These are phyloP conservation scores for Morbakka virulenta DNA, from an alignment of 30 jellyfish, hydroid and myxozoan species.

Conservation along the genomic window DNA sequence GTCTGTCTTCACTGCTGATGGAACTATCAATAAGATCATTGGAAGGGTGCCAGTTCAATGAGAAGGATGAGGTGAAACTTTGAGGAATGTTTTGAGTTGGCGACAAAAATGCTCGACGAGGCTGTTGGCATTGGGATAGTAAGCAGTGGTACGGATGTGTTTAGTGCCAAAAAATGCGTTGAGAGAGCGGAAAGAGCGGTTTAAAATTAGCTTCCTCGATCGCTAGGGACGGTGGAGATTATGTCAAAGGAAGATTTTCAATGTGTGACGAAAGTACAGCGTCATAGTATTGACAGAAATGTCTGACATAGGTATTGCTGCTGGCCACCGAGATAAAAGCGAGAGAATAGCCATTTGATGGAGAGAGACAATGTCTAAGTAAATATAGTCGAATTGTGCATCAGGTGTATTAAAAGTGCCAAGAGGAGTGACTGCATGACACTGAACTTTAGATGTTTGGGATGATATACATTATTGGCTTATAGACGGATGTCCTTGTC, in stretches of 20 bases:
- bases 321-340: conserved; percentile 45
- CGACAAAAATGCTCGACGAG: conserved; percentile 40
- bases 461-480: too few species aligned
- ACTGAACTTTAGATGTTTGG: too few species aligned
- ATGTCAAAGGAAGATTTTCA: conserved; percentile 28
- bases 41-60: too few species aligned
- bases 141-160: conserved; percentile 28
- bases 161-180: not conserved
- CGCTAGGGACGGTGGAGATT: conserved; percentile 22
- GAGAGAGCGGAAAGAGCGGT: not conserved
- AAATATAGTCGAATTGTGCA: conserved; percentile 18
- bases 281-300: conserved; percentile 25
- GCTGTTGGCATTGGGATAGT: conserved; percentile 56
- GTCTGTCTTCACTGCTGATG: conserved; percentile 23
- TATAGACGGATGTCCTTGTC: too few species aligned
- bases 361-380: conserved; percentile 14
- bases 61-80: conserved; percentile 18
- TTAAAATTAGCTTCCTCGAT: conserved; percentile 42
- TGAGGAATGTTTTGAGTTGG: not conserved
- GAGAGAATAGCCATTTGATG: conserved; percentile 9
- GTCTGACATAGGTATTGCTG: conserved; percentile 20
- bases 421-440: too few species aligned
- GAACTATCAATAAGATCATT: conserved; percentile 19
- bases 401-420: conserved; percentile 8
- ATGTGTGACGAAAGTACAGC: conserved; percentile 10